Percentiles rank a stretch among this genome's conserved stretches.
Conservation (phyloP, 2,888 invertebrate genomes). For the Cheilosia impressa region DNA sequence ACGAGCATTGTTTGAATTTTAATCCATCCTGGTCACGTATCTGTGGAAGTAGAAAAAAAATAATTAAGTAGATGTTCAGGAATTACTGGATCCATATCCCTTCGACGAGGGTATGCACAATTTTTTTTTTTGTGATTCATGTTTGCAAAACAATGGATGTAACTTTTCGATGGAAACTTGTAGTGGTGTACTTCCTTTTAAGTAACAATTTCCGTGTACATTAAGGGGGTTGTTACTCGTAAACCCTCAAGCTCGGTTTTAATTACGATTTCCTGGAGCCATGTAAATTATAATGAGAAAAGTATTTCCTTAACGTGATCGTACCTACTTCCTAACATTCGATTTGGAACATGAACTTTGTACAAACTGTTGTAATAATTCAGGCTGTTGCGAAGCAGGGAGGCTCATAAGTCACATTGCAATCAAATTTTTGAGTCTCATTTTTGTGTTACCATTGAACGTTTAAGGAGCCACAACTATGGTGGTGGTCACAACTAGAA, state of each 20-base stretch:
- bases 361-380: too few species aligned
- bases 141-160: not conserved
- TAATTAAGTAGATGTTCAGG: constrained; percentile 23
- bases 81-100: not conserved
- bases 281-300: not conserved
- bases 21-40: constrained; percentile 90
- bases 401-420: too few species aligned
- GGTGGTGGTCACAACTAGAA: too few species aligned
- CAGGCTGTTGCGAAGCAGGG: too few species aligned
- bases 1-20: constrained; percentile 94
- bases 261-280: not conserved
- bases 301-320: not conserved
- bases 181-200: too few species aligned
- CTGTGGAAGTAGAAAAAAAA: constrained; percentile 79
- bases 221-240: not conserved
- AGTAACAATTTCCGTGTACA: too few species aligned
- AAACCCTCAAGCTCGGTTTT: not conserved
- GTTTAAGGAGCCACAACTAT: too few species aligned
- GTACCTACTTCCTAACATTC: not conserved
- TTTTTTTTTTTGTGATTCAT: constrained; percentile 2
- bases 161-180: not conserved
- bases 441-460: too few species aligned
- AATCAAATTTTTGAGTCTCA: too few species aligned
- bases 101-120: not conserved
- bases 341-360: not conserved